A percentile compares a stretch with the other conserved stretches of the same genome.
These are phyloP conservation scores for Onychorhynchus coronatus DNA, from an alignment of 2,113 vertebrate genomes.

Conservation along the genomic window DNA sequence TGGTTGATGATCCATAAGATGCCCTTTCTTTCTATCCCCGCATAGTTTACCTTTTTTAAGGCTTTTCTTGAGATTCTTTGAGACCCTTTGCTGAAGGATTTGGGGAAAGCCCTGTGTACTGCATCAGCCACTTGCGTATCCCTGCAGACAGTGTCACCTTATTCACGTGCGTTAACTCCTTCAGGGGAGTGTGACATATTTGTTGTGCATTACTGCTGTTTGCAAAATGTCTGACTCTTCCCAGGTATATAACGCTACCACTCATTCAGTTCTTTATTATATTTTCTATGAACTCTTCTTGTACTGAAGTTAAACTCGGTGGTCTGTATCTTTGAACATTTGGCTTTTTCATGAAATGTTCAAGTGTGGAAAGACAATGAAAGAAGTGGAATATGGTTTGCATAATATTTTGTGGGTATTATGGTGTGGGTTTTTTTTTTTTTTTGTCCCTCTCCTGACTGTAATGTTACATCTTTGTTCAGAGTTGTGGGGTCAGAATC, in stretches of 20 bases:
- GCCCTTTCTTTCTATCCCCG: not conserved
- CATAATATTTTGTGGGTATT: not conserved
- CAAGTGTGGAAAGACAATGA: not conserved
- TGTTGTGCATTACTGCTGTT: not conserved
- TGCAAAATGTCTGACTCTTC: not conserved
- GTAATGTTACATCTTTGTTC: not conserved
- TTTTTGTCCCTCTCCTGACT: not conserved
- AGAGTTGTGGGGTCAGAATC: not conserved
- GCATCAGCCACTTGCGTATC: not conserved
- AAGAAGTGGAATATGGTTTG: not conserved
- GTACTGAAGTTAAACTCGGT: not conserved
- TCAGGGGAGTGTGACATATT: not conserved
- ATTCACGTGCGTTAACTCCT: not conserved
- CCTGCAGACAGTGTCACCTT: not conserved
- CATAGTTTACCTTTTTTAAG: not conserved
- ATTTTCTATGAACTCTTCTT: not conserved
- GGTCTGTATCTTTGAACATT: not conserved
- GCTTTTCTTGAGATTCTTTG: not conserved
- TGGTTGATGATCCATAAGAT: not conserved
- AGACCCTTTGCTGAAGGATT: not conserved
- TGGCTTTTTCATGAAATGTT: not conserved
- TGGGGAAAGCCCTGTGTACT: not conserved
- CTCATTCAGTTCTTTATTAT: not conserved
- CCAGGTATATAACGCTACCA: rapidly evolving
- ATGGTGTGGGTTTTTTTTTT: not conserved